Base-by-base conservation (phyloP, 2,888 invertebrate species). In the Globia sparganii region DNA sequence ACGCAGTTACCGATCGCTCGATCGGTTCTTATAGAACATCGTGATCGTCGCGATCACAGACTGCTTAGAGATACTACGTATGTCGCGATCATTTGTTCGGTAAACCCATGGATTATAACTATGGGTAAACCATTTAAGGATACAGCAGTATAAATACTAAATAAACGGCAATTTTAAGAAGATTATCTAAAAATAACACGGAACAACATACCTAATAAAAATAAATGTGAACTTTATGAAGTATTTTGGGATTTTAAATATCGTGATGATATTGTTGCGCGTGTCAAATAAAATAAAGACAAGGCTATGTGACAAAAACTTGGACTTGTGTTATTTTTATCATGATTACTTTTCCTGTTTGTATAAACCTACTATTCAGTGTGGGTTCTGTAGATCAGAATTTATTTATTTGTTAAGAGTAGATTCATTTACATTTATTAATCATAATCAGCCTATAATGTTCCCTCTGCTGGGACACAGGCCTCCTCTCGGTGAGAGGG, bases 311-410 rank as follows among this genome's bases (percentile, higher is more conserved):
- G n/a, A 74, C 46, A 34, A 78, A 61, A 74, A 58, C 62, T 49
- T 62, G 6, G 28, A 49, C 18, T 34, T 53, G 49, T 53, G 59
- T 72, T 74, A 78, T 75, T 79, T 15, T 58, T 34, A 8, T 49
- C 2, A 18, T 40, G n/a, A 67, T 49, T 34, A 43, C 6, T 62
- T 62, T 74, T 46, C 67, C 79, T 75, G 67, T 68, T 79, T 43
- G 49, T 25, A 6, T 53, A 15, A 43, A 78, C 13, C 13, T 64
- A 78, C 49, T 49, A 53, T 74, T 79, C 56, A 40, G 58, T 2
- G 13, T 8, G 68, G 79, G 80, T 79, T 79, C 79, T 31, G 79
- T n/a, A 75, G 25, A n/a, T 65, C 21, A 28, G 28, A 53, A 46
- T 64, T 37, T 15, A 53, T 40, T 49, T 69, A 43, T n/a, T 37